Evolutionary conservation across 1,140 invertebrate species (phyloP), one percentile per base, ranked within the genome.

Genomic region (Atta texana): DNA sequence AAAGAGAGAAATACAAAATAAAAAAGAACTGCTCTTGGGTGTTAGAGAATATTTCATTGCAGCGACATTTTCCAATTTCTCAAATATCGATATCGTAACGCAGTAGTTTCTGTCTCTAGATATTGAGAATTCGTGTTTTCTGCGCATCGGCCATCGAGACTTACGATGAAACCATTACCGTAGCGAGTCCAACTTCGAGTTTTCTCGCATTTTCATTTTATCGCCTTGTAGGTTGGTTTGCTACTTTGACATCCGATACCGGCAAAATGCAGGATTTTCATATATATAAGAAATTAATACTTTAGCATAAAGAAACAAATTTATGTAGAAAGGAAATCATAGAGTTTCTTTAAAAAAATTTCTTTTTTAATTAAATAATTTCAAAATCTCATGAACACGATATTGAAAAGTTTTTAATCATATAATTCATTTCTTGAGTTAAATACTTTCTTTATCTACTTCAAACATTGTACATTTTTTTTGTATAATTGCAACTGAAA

Each of bases 251-350:
- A 10, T 49, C 7, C 39, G 39, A 63, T 16, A 8, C 18, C 28
- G 39, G 12, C 34, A 39, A 61, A 74, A 82, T 74, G n/a, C 18
- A 74, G 31, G 64, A 69, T 55, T 81, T 81, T 57, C 64, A 71
- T 8, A 39, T 39, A 18, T 39, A 18, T 10, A 69, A 81, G 14
- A 71, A 81, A 31, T 66, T 14, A 57, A 69, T 21, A 57, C 2
- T 57, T 57, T 21, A 8, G 3, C 2, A 10, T 57, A 75, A 24
- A 24, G 18, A 59, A 21, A 74, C 3, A 28, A 51, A 72, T 53
- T n/a, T 10, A 7, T 55, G n/a, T 16, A 21, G 3, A 44, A 59
- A 59, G 59, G 3, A 75, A 39, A 18, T 74, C 5, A 31, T 31
- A 57, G 53, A 72, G 8, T n/a, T 74, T 6, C 5, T n/a, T 21